These are phyloP conservation scores for Silurus aristotelis DNA, from an alignment of 2,797 vertebrate genomes.

Conservation along the genomic window DNA sequence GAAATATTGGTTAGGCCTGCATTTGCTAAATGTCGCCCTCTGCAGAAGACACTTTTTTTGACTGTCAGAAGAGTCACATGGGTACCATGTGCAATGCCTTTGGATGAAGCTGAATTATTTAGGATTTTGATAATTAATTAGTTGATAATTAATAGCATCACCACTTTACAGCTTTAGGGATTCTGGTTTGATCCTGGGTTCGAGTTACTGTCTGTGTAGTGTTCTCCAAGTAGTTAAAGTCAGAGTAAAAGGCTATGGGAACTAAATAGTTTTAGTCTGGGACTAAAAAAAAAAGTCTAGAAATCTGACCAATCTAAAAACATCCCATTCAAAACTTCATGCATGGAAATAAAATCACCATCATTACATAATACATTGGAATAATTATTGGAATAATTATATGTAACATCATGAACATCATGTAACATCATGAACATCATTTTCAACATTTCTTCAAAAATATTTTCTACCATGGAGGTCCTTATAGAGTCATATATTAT, in stretches of 20 bases:
- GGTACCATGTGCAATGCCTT: constrained; percentile 3
- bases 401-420: background rate
- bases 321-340: background rate
- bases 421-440: background rate
- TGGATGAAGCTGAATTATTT: background rate
- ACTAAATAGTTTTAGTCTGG: too few relatives aligned
- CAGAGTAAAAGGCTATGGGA: background rate
- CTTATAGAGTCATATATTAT: background rate
- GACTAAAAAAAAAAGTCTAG: background rate
- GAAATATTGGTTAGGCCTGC: background rate
- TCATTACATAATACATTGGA: background rate
- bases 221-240: background rate
- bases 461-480: background rate
- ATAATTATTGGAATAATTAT: background rate
- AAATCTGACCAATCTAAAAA: background rate
- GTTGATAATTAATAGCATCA: background rate
- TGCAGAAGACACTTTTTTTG: background rate
- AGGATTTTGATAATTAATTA: constrained; percentile 5
- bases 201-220: background rate
- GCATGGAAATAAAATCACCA: background rate
- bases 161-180: background rate
- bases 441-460: background rate
- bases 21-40: background rate
- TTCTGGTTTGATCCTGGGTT: background rate
- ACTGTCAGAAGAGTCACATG: background rate